phyloP scores from a whole-genome alignment of 2,113 vertebrate species.

The Gymnobelideus leadbeateri region DNA sequence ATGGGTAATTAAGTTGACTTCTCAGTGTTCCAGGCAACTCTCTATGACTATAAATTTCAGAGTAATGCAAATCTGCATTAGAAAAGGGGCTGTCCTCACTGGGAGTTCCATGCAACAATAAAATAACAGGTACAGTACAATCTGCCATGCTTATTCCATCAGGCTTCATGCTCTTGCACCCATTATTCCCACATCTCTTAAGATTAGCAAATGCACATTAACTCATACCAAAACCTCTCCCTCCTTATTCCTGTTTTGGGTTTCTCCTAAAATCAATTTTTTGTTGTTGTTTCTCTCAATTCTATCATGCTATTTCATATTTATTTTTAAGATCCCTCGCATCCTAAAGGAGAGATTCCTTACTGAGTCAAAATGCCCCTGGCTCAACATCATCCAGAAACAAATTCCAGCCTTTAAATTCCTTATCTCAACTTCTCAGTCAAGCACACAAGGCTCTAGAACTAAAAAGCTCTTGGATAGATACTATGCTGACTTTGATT shows the following conservation, averaged over 20 bases:
- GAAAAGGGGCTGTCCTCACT: neutral
- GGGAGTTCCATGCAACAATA: neutral
- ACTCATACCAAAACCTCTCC: neutral
- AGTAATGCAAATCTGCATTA: neutral
- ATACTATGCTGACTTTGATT: conserved; percentile 22
- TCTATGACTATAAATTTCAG: neutral
- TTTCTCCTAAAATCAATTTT: conserved; percentile 17
- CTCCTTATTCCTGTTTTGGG: neutral
- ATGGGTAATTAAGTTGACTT: neutral
- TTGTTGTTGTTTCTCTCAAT: neutral
- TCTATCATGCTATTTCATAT: neutral
- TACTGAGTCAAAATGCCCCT: conserved; percentile 44
- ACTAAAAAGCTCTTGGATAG: neutral
- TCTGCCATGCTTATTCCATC: conserved; percentile 8
- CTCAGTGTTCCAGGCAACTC: neutral
- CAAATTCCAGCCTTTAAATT: conserved; percentile 49
- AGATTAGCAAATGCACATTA: neutral
- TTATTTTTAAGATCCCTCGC: neutral
- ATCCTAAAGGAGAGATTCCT: conserved; percentile 49
- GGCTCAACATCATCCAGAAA: conserved; percentile 45
- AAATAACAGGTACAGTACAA: neutral
- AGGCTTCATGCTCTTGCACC: neutral
- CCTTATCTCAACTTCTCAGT: conserved; percentile 55
- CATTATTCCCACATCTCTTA: neutral
- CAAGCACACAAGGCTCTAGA: conserved; percentile 45